Base-by-base conservation (phyloP, 2,888 invertebrate genomes). In the Theodoxus fluviatilis region DNA sequence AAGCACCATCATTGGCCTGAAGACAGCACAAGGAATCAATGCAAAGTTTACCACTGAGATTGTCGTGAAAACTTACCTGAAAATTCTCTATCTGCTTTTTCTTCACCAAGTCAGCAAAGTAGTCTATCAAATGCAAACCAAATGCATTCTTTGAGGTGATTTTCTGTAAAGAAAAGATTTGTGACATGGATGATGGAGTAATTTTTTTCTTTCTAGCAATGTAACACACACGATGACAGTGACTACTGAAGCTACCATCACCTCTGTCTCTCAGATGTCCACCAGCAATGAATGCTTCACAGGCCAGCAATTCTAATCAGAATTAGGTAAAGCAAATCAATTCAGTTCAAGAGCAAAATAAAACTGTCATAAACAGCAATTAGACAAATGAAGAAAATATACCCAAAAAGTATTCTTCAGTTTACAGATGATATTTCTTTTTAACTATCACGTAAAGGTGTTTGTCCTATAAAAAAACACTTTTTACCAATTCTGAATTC, bases 71-170 rank as follows among this genome's bases (percentile, higher is more conserved):
- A 28, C 64, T 67, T 77, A 88, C 88, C 84, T 88, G 88, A 73
- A 90, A 89, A 78, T 89, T 89, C 71, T 92, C 92, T 88, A 93
- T 89, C 7, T 92, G 91, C 83, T 93, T 92, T 80, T 92, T 92
- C 67, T 92, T 91, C 52, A 94, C 84, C 88, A 95, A 90, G 28
- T 91, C 91, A 0, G 92, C 90, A 90, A 96, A 91, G 78, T 93
- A 93, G 84, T 96, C 95, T 79, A 96, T 95, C 63, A 96, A 89
- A 75, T 94, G 92, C 1, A 95, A 88, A 75, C 91, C 92, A 91
- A 96, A 96, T 0, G 94, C 96, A 90, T 96, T 96, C 83, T 94
- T 94, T 65, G 91, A 90, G 81, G 91, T 95, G 78, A 96, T 93
- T 92, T 94, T 95, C 93, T 93, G 87, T 4, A 90, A 86, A 69